Conservation (phyloP, 2,113 vertebrate genomes). For the Thunnus maccoyii region DNA sequence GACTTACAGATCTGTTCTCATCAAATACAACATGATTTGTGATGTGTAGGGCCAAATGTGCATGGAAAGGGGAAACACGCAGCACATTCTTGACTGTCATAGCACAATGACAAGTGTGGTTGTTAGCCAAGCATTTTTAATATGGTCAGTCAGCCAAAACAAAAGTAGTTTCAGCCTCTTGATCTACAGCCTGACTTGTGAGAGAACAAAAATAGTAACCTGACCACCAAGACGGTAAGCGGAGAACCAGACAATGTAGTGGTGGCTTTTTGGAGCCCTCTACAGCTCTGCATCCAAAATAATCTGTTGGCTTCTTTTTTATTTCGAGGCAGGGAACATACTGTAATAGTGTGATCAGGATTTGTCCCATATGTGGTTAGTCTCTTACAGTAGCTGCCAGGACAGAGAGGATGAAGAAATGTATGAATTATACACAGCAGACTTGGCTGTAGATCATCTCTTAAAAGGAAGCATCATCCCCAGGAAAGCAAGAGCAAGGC, state of each 20-base stretch:
- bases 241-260: slow-evolving; percentile 43
- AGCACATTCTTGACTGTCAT: slow-evolving; percentile 40
- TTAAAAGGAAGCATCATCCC: slow-evolving; percentile 37
- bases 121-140: slow-evolving; percentile 19
- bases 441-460: slow-evolving; percentile 26
- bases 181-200: not conserved
- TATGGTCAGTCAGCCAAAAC: slow-evolving; percentile 13
- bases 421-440: slow-evolving; percentile 1
- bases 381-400: slow-evolving; percentile 23
- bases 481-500: not conserved
- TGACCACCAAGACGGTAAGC: slow-evolving; percentile 47
- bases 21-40: slow-evolving; percentile 40
- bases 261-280: slow-evolving; percentile 24
- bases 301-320: slow-evolving; percentile 40
- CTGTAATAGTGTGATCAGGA: slow-evolving; percentile 14
- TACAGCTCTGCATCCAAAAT: slow-evolving; percentile 38
- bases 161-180: not conserved
- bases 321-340: slow-evolving; percentile 28
- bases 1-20: slow-evolving; percentile 42
- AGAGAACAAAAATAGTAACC: slow-evolving; percentile 44
- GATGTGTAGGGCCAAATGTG: slow-evolving; percentile 11
- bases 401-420: slow-evolving; percentile 25
- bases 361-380: slow-evolving; percentile 32
- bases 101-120: slow-evolving; percentile 10
- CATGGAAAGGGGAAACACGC: slow-evolving; percentile 33